phyloP scores from a whole-genome alignment of 1,140 invertebrate genomes.

The Drosophila tristis region DNA sequence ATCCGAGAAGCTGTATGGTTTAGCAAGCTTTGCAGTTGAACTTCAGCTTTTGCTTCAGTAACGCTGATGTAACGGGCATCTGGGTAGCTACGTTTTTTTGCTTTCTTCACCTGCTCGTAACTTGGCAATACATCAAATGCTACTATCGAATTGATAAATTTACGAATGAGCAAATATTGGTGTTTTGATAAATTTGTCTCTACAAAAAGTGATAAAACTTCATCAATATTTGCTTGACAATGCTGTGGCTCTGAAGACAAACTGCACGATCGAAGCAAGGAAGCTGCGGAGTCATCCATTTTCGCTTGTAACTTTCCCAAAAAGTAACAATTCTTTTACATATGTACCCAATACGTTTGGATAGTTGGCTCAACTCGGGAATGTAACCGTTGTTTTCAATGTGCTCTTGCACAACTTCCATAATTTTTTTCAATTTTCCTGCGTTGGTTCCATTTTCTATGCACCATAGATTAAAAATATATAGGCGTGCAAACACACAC shows the following conservation, averaged over 20 bases:
- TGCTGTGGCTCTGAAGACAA: constrained; percentile 4
- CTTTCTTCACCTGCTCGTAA: constrained; percentile 5
- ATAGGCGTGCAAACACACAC: too few relatives aligned
- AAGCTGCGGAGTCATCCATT: not conserved
- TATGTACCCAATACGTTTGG: constrained; percentile 2
- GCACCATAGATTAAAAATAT: not conserved
- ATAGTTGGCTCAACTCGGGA: not conserved
- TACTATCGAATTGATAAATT: constrained; percentile 7
- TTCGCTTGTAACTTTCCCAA: not conserved
- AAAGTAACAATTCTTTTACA: constrained; percentile 5
- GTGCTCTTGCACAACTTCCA: too few relatives aligned
- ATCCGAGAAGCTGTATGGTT: constrained; percentile 1
- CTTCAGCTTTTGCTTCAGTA: constrained; percentile 21
- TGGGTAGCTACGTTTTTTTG: constrained; percentile 20
- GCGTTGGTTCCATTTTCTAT: too few relatives aligned
- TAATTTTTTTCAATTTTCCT: too few relatives aligned
- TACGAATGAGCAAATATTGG: constrained; percentile 7
- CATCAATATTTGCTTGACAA: constrained; percentile 11
- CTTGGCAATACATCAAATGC: constrained; percentile 18
- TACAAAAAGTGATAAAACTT: constrained; percentile 11
- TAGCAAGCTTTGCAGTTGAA: constrained; percentile 10
- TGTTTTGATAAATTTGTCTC: constrained; percentile 14
- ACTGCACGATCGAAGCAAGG: not conserved
- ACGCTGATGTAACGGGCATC: constrained; percentile 10
- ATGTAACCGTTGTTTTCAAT: not conserved